A percentile compares a stretch with the other conserved stretches of the same genome.
Evolutionary conservation across 1,140 invertebrate genomes (phyloP).

Genomic region (Drosophila gunungcola): DNA sequence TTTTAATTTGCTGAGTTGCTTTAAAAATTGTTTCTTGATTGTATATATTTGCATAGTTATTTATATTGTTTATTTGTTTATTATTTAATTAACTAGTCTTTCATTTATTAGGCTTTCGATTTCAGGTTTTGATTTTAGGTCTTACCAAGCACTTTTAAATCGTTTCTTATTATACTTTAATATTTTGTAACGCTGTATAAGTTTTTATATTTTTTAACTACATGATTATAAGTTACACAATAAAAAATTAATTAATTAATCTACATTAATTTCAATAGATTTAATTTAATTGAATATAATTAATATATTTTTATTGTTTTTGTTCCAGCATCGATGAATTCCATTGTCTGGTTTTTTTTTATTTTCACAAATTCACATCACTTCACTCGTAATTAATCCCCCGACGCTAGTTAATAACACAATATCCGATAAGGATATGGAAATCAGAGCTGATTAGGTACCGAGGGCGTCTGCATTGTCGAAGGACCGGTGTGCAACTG

Average conservation of each 20-base stretch:
- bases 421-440: constrained; percentile 15
- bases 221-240: too few species aligned
- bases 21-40: too few species aligned
- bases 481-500: constrained; percentile 71
- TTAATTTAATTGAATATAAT: too few species aligned
- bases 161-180: not conserved
- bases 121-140: not conserved
- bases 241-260: too few species aligned
- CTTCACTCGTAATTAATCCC: not conserved
- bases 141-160: constrained; percentile 8
- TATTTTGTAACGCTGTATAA: not conserved
- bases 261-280: too few species aligned
- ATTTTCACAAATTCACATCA: not conserved
- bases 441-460: constrained; percentile 28
- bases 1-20: constrained; percentile 22
- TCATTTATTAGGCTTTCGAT: not conserved
- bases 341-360: not conserved
- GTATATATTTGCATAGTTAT: not conserved
- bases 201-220: not conserved
- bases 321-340: not conserved
- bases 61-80: not conserved
- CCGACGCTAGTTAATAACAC: constrained; percentile 5
- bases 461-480: constrained; percentile 61
- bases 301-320: not conserved
- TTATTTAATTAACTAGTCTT: not conserved